Evolutionary conservation across 2,888 invertebrate species (phyloP), one percentile per base, ranked within the genome.

Genomic region (Trichopoda pennipes): DNA sequence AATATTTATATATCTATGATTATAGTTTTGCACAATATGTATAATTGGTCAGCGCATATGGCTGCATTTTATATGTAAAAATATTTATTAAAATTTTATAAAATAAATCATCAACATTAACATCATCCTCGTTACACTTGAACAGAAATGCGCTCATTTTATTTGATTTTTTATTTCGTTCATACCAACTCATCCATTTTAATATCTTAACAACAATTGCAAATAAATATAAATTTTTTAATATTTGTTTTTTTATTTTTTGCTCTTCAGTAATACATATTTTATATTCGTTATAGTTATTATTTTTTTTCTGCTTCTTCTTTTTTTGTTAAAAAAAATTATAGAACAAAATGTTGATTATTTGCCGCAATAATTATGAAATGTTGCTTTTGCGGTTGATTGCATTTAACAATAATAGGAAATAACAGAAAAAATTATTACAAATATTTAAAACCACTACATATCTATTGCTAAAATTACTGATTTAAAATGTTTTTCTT

Each of bases 341-440:
- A 14, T 38, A 17, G 4, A 12, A 72, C 49, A 75, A 81, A 75
- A 66, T 72, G 42, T 79, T 82, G 79, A 82, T 79, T 82, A 79
- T 79, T 79, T 82, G 82, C 82, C 79, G 72, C 79, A 82, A 82
- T 73, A 82, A 82, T 82, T 82, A 82, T 82, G 82, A 82, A 82
- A 82, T 75, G 82, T 82, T 82, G 79, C 75, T 72, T 63, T 79
- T 82, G 82, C 79, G 82, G 82, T 82, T 79, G 82, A 82, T 79
- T 82, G 79, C 75, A 53, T 82, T 82, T 63, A 56, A 56, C 56
- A 68, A 28, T 58, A 56, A 60, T 72, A 70, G n/a, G 49, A 58
- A 64, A 47, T 49, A 17, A 12, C 23, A 3, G 16, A 12, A 28
- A 28, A 58, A 58, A n/a, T n/a, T 35, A 21, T 10, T 28, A 47